Evolutionary conservation across 2,113 vertebrate genomes (phyloP).

Genomic region (Lagopus muta): DNA sequence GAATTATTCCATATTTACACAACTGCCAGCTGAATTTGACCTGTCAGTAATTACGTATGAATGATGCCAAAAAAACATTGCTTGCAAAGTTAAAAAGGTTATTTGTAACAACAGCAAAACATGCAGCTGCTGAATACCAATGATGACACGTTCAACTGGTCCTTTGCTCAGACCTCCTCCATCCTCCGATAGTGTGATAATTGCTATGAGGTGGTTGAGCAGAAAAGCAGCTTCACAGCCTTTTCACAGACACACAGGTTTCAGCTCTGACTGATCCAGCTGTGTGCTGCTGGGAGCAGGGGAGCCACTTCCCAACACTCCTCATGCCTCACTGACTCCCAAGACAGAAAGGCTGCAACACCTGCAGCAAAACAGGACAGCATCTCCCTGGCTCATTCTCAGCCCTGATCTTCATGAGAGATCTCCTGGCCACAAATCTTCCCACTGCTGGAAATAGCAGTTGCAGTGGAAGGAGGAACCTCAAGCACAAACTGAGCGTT

Average conservation of each 20-base stretch:
- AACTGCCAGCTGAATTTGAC: conserved; percentile 47
- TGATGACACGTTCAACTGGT: neutral
- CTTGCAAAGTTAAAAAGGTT: conserved; percentile 45
- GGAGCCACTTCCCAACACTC: neutral
- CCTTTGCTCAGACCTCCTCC: conserved; percentile 40
- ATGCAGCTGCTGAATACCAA: conserved; percentile 40
- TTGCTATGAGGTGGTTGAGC: conserved; percentile 13
- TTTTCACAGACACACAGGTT: neutral
- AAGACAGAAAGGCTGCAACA: neutral
- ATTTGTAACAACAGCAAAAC: conserved; percentile 42
- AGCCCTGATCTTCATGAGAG: neutral
- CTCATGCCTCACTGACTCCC: neutral
- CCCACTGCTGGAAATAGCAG: neutral
- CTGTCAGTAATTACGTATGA: conserved; percentile 23
- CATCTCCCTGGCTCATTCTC: neutral
- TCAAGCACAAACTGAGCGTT: neutral
- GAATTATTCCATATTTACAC: conserved; percentile 51
- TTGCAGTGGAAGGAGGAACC: neutral
- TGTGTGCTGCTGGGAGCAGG: conserved; percentile 16
- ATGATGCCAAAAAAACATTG: conserved; percentile 51
- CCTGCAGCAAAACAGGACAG: neutral
- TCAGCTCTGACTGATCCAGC: conserved; percentile 14
- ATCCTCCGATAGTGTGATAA: conserved; percentile 8
- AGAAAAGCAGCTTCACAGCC: neutral
- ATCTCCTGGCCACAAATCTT: neutral